Base-by-base conservation (phyloP, 2,888 invertebrate species). In the Pachliopta kotzebuea region DNA sequence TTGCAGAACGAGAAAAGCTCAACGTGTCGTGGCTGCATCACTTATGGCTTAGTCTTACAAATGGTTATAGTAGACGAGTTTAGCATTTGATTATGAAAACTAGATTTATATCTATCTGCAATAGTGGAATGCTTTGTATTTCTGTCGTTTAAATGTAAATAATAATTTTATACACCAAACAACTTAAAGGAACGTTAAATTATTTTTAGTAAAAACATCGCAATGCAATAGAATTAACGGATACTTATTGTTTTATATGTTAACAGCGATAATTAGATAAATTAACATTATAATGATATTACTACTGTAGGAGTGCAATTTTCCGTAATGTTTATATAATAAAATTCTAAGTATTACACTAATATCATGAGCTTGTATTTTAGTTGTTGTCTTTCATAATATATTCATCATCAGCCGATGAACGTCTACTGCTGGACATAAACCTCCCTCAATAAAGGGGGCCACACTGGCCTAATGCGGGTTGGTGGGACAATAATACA, bases 41-140 rank as follows among this genome's bases (percentile, higher is more conserved):
- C 66, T 65, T 84, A 20, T 74, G 84, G 73, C 71, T 76, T 67
- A 80, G 79, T 60, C 74, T 90, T 58, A 79, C 73, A 2, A 86
- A 86, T 53, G 74, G 76, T 3, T 82, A 80, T 70, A 49, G 59
- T 45, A 81, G 49, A 70, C 71, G 77, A 62, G 67, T 65, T 55
- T 58, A 56, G 37, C 23, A 9, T 31, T n/a, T 14, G 20, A 37
- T 18, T 60, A 53, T 14, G 26, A 52, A 52, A n/a, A 1, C 14
- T 21, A 11, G 9, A 50, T 4, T 9, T 11, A 9, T 6, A 21
- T 50, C 21, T 50, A 21, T 31, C 31, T 37, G 11, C 4, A 37
- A 37, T 11, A 37, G 11, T 37, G 14, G 14, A 11, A 37, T 37
- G 14, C 37, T 14, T 37, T 37, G 11, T 11, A 37, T 37, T 14